Evolutionary conservation across 2,797 vertebrate species (phyloP).

Genomic region (Nannoperca obscura): DNA sequence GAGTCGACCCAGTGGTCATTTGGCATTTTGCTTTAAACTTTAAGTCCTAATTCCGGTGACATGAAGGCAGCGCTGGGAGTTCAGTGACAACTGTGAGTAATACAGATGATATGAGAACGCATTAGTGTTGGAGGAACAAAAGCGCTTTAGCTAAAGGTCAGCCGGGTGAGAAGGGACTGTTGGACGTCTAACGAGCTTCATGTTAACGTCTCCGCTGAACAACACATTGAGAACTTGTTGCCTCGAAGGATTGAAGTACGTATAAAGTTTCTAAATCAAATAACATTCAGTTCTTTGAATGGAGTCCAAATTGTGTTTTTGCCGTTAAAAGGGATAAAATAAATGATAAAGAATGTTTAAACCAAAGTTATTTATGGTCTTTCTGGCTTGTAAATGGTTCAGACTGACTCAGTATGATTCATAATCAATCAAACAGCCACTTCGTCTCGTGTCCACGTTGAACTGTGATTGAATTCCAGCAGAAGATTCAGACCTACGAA

Average conservation of each 20-base stretch:
- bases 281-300: not conserved
- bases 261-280: not conserved
- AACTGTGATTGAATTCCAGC: not conserved
- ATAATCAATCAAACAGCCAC: not conserved
- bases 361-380: not conserved
- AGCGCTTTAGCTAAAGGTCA: constrained; percentile 19
- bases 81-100: constrained; percentile 8
- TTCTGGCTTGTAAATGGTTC: not conserved
- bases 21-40: constrained; percentile 8
- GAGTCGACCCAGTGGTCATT: not conserved
- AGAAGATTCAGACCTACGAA: not conserved
- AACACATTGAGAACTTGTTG: not conserved
- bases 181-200: constrained; percentile 2
- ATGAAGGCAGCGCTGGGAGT: constrained; percentile 14
- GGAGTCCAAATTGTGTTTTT: not conserved
- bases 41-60: constrained; percentile 32
- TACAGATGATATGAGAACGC: constrained; percentile 4
- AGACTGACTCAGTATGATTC: not conserved
- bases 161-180: not conserved
- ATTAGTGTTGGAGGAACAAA: not conserved
- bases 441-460: not conserved
- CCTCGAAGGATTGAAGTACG: not conserved
- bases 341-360: not conserved
- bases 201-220: no score
- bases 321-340: not conserved